Evolutionary conservation across 2,797 vertebrate species (phyloP).

Genomic region (Botia kubotai): DNA sequence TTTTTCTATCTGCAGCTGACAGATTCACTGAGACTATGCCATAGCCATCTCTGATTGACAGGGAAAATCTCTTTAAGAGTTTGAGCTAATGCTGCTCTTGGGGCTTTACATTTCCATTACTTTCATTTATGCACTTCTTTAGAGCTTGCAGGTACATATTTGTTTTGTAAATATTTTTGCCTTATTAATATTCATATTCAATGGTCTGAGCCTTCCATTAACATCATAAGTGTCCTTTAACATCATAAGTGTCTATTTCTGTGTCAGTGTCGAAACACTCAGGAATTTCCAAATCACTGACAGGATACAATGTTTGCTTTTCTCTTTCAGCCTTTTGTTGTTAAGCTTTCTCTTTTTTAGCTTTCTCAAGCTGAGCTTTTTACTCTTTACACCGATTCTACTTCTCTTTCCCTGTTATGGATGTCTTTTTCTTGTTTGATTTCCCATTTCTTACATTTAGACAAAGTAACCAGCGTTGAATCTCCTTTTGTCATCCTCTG

Average conservation of each 20-base stretch:
- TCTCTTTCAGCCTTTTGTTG: background rate
- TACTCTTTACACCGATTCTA: background rate
- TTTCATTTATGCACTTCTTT: background rate
- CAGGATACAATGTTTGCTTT: background rate
- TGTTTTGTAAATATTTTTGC: background rate
- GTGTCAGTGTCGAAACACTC: background rate
- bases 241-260: background rate
- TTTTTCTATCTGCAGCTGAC: background rate
- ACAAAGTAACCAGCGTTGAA: too few species aligned
- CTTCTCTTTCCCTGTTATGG: background rate
- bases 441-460: too few species aligned
- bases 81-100: background rate
- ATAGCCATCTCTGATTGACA: background rate
- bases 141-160: background rate
- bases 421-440: background rate
- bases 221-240: too few species aligned
- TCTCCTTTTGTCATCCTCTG: background rate
- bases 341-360: background rate
- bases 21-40: background rate
- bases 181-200: background rate
- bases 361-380: background rate
- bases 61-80: background rate
- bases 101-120: background rate
- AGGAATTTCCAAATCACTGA: background rate
- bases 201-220: background rate